Conservation (phyloP, 2,797 vertebrate genomes). For the Rhynchotus rufescens region DNA sequence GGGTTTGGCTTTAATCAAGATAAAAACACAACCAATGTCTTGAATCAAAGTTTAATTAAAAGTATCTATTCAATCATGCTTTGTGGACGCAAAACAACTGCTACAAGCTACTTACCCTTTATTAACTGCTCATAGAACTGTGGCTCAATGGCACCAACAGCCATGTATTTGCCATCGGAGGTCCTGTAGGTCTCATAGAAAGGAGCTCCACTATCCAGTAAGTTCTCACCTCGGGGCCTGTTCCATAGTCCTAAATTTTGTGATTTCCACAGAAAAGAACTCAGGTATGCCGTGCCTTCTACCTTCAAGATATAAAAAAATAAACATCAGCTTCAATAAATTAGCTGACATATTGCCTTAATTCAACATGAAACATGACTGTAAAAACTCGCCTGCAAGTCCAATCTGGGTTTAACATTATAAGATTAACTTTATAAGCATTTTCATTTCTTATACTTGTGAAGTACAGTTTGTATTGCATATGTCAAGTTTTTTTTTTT, state of each 20-base stretch:
- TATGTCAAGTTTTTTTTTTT: neutral
- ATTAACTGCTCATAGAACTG: slow-evolving; percentile 90
- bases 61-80: neutral
- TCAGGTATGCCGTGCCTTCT: slow-evolving; percentile 92
- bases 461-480: neutral
- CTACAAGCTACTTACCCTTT: slow-evolving; percentile 79
- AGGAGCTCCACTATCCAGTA: slow-evolving; percentile 90
- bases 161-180: slow-evolving; percentile 88
- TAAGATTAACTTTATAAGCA: neutral
- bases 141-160: slow-evolving; percentile 92
- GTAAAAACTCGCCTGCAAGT: neutral
- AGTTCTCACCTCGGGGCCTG: slow-evolving; percentile 86
- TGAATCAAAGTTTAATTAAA: neutral
- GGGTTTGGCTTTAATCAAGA: neutral
- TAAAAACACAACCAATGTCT: neutral
- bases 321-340: neutral
- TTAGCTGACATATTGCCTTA: neutral
- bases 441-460: neutral
- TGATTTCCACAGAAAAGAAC: slow-evolving; percentile 95
- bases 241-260: slow-evolving; percentile 83
- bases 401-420: neutral
- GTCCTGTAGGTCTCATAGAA: slow-evolving; percentile 94
- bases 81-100: neutral
- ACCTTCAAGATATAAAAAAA: slow-evolving; percentile 81
- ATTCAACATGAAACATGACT: neutral